Evolutionary conservation across 2,797 vertebrate species (phyloP), one percentile per base, ranked within the genome.

Genomic region (Protonibea diacanthus): DNA sequence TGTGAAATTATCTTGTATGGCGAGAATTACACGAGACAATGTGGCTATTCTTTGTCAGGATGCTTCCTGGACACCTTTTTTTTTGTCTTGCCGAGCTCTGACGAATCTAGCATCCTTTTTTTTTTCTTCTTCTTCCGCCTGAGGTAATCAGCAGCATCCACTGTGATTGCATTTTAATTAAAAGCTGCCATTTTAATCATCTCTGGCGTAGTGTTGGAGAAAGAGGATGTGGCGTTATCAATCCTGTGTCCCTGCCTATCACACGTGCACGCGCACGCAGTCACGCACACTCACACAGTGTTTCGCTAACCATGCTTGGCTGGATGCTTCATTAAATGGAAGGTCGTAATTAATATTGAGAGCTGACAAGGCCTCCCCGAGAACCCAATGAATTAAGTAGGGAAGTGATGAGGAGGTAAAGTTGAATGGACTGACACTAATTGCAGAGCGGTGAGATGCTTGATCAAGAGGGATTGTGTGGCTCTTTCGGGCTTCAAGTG

Each of bases 321-420:
- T 89, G 88, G 82, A 86, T 87, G 88, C 84, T 81, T 90, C 88
- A 91, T 92, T 94, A 91, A 91, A 92, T 86, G 88, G 88, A 92
- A 90, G 82, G 88, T 90, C 71, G 71, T 94, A 93, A 94, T 95
- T 95, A 95, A 95, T 94, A 93, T 93, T 91, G 92, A 94, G 91
- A 89, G 90, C 92, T 90, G 93, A 94, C 93, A 87, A 89, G 92
- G 86, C 86, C 89, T 91, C 85, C 80, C 86, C 65, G 90, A 91
- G 89, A 91, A 91, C 42, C 83, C 58, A 56, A 74, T 90, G 88
- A 90, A 92, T 94, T 89, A 92, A 89, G 77, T 84, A 74, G 85
- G 69, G 82, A 89, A 90, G 83, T 90, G 91, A 93, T 90, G 89
- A 90, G 91, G 87, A 90, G 87, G 85, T 89, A 80, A 89, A 86